phyloP scores from a whole-genome alignment of 2,113 vertebrate genomes.

The Platichthys stellatus region DNA sequence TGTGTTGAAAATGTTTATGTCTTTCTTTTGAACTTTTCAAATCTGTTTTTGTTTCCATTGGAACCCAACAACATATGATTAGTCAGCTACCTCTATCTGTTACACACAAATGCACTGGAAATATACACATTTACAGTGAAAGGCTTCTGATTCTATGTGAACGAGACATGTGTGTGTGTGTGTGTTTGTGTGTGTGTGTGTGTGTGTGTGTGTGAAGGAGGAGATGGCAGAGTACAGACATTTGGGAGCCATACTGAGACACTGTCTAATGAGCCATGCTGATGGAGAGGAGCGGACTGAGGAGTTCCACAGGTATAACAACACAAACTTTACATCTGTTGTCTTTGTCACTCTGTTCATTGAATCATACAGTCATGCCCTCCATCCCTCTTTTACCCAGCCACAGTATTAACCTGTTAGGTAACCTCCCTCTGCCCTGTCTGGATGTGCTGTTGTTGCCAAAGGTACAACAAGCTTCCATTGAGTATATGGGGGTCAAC shows the following conservation, averaged over 20 bases:
- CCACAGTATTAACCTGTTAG: constrained; percentile 90
- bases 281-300: constrained; percentile 90
- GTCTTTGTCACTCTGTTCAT: neutral
- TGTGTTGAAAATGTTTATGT: too few species aligned
- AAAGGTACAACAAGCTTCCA: constrained; percentile 85
- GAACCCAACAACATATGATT: too few species aligned
- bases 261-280: constrained; percentile 88
- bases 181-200: neutral
- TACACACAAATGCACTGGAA: neutral
- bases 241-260: constrained; percentile 89
- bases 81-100: neutral
- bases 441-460: constrained; percentile 90
- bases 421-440: constrained; percentile 91
- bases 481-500: constrained; percentile 92
- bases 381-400: constrained; percentile 67
- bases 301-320: constrained; percentile 89
- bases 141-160: neutral
- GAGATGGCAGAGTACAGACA: constrained; percentile 88
- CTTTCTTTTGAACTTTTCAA: too few species aligned
- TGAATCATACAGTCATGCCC: neutral
- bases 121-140: neutral
- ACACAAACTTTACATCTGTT: neutral
- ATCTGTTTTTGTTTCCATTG: too few species aligned
- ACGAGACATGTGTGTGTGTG: neutral
- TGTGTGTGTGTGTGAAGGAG: constrained; percentile 79